phyloP scores from a whole-genome alignment of 2,113 vertebrate species.

The Piaya cayana region DNA sequence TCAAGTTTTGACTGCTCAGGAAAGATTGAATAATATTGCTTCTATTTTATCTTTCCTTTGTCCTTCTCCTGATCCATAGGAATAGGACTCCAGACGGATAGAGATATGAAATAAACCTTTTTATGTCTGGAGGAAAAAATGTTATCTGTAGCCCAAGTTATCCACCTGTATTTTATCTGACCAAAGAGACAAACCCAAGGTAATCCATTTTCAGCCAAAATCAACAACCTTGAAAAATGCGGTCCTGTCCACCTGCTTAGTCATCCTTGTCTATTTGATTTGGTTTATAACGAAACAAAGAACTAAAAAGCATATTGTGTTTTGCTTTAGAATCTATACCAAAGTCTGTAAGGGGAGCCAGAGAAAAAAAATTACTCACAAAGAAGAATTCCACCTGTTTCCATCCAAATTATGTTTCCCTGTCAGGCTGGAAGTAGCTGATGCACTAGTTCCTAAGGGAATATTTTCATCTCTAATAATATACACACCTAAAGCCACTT shows the following conservation, averaged over 20 bases:
- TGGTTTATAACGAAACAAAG: slow-evolving; percentile 11
- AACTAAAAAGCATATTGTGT: not conserved
- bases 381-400: slow-evolving; percentile 54
- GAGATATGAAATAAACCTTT: not conserved
- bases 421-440: slow-evolving; percentile 18
- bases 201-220: slow-evolving; percentile 2
- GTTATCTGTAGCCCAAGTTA: not conserved
- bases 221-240: slow-evolving; percentile 18
- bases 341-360: not conserved
- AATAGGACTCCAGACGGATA: not conserved
- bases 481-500: not conserved
- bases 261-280: slow-evolving; percentile 5
- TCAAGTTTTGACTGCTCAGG: not conserved
- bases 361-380: slow-evolving; percentile 52
- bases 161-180: slow-evolving; percentile 6
- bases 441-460: slow-evolving; percentile 26
- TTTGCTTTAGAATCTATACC: not conserved
- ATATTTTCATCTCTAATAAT: not conserved
- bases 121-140: not conserved
- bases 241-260: not conserved
- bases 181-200: not conserved
- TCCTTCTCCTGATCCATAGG: not conserved
- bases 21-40: not conserved
- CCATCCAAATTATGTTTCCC: slow-evolving; percentile 14
- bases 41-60: not conserved